A percentile compares a stretch with the other conserved stretches of the same genome.
Conservation (phyloP, 2,888 invertebrate species). For the Teleogryllus oceanicus region DNA sequence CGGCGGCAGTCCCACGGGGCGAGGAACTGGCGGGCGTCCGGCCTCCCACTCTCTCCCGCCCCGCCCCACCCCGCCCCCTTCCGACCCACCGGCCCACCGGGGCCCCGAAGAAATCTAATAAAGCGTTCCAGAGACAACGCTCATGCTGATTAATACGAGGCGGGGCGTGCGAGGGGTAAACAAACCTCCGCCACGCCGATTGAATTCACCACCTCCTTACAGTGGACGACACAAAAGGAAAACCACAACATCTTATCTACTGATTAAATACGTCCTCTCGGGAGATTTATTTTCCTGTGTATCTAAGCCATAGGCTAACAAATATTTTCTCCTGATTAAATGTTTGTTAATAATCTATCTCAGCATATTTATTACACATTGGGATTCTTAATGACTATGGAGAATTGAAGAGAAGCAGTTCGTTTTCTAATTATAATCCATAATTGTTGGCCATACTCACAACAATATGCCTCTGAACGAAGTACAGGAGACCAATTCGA, state of each 20-base stretch:
- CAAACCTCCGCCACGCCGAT: not conserved
- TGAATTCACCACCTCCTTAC: not conserved
- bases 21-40: not conserved
- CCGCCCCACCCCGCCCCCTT: too few relatives aligned
- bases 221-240: not conserved
- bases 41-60: too few relatives aligned
- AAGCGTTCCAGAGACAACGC: slow-evolving; percentile 8
- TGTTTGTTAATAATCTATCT: not conserved
- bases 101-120: not conserved
- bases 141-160: not conserved
- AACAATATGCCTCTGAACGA: not conserved
- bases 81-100: not conserved
- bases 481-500: not conserved
- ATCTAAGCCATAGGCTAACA: not conserved
- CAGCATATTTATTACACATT: not conserved
- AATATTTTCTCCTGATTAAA: not conserved
- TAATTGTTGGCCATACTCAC: not conserved
- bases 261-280: slow-evolving; percentile 9
- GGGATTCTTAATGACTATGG: not conserved
- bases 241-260: not conserved
- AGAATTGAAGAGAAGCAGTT: slow-evolving; percentile 2
- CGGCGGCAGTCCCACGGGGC: too few relatives aligned
- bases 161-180: not conserved
- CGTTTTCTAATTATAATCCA: not conserved
- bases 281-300: slow-evolving; percentile 7